These are phyloP conservation scores for Pipistrellus pygmaeus DNA, from an alignment of 2,797 vertebrate species.

Conservation along the genomic window DNA sequence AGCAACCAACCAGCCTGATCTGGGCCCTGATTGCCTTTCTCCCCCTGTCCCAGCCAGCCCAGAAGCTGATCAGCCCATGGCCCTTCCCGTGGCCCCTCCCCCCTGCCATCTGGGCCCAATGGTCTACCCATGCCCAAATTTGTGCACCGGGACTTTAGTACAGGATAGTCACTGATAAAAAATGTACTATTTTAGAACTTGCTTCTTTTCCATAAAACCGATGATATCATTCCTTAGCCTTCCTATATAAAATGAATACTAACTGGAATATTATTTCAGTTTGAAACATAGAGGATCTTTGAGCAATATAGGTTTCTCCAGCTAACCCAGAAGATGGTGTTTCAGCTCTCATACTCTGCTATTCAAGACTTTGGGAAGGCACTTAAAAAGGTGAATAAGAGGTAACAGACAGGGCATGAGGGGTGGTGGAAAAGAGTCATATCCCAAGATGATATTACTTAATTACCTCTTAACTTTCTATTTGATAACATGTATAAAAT, in stretches of 20 bases:
- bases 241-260: slow-evolving; percentile 46
- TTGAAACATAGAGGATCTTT: slow-evolving; percentile 23
- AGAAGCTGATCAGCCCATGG: no score
- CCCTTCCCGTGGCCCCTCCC: no score
- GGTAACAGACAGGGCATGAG: neutral
- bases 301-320: neutral
- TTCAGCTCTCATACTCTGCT: neutral
- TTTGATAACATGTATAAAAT: neutral
- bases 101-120: no score
- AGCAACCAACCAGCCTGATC: no score
- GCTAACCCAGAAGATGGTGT: neutral
- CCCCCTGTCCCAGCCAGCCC: no score
- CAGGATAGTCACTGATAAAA: neutral
- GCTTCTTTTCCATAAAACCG: slow-evolving; percentile 5
- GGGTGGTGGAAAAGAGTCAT: neutral
- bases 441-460: neutral
- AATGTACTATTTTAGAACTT: neutral
- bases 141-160: no score
- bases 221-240: neutral
- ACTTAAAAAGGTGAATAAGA: neutral
- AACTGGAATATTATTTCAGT: slow-evolving; percentile 37
- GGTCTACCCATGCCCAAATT: no score
- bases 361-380: neutral
- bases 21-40: no score
- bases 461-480: neutral